Evolutionary conservation across 2,888 invertebrate genomes (phyloP).

Genomic region (Caradrina clavipalpis): DNA sequence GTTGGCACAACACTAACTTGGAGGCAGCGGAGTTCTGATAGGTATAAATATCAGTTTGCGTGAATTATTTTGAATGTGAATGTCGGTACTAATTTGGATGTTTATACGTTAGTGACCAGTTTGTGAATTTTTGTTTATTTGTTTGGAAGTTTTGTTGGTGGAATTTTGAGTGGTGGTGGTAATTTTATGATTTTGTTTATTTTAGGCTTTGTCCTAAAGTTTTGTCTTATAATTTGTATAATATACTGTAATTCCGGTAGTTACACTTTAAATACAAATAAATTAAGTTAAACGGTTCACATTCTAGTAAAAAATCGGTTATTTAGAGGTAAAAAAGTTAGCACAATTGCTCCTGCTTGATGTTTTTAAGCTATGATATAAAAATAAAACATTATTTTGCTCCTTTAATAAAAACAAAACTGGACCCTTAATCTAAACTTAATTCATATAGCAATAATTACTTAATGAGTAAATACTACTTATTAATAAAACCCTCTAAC

Average conservation of each 20-base stretch:
- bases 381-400: too few species aligned
- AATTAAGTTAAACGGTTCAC: too few species aligned
- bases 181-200: neutral
- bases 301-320: too few species aligned
- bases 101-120: constrained; percentile 13
- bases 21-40: constrained; percentile 68
- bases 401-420: too few species aligned
- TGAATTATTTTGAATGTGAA: constrained; percentile 46
- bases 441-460: neutral
- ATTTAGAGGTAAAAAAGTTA: too few species aligned
- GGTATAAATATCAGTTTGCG: constrained; percentile 75
- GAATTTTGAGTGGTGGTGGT: neutral
- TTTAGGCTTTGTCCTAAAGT: neutral
- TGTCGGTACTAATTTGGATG: constrained; percentile 46
- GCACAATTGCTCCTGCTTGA: too few species aligned
- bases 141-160: neutral
- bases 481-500: neutral
- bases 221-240: too few species aligned
- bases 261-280: too few species aligned
- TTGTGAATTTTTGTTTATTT: too few species aligned
- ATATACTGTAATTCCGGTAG: too few species aligned
- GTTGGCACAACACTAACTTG: constrained; percentile 54
- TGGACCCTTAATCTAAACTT: too few species aligned
- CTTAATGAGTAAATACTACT: neutral
- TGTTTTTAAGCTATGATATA: too few species aligned